phyloP scores from a whole-genome alignment of 2,113 vertebrate species.

The Melanostigma gelatinosum region DNA sequence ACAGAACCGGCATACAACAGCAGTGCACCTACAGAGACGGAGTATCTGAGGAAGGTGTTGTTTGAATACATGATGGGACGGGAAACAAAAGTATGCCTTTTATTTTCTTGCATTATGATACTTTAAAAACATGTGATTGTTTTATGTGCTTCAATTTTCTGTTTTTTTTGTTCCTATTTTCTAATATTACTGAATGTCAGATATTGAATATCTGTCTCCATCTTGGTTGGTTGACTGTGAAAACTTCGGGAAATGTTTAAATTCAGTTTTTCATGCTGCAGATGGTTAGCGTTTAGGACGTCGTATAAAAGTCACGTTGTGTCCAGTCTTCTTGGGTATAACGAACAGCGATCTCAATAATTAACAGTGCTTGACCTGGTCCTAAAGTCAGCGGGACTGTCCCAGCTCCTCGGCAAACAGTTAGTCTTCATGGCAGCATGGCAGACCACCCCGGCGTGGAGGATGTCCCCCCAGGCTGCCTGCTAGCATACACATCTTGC shows the following conservation, averaged over 20 bases:
- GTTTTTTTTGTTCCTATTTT: not conserved
- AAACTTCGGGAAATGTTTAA: not conserved
- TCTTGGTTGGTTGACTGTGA: constrained; percentile 7
- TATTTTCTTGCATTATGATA: not conserved
- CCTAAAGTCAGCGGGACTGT: constrained; percentile 77
- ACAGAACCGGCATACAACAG: constrained; percentile 86
- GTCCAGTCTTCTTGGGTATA: constrained; percentile 37
- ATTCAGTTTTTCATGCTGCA: not conserved
- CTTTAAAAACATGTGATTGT: not conserved
- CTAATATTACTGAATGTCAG: not conserved
- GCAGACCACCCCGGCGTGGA: constrained; percentile 64
- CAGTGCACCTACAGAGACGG: constrained; percentile 92
- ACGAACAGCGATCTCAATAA: constrained; percentile 67
- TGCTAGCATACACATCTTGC: constrained; percentile 60
- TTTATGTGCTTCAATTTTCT: not conserved
- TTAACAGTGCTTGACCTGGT: constrained; percentile 68
- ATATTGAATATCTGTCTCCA: not conserved
- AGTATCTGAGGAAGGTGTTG: constrained; percentile 96
- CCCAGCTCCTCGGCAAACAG: constrained; percentile 64
- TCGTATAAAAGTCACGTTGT: constrained; percentile 54
- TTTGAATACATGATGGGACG: constrained; percentile 99
- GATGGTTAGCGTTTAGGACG: constrained; percentile 9
- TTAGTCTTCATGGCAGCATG: constrained; percentile 62
- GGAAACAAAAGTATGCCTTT: constrained; percentile 92
- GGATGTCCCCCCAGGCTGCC: constrained; percentile 73